Conservation (phyloP, 2,113 vertebrate genomes). For the Zosterops japonicus region DNA sequence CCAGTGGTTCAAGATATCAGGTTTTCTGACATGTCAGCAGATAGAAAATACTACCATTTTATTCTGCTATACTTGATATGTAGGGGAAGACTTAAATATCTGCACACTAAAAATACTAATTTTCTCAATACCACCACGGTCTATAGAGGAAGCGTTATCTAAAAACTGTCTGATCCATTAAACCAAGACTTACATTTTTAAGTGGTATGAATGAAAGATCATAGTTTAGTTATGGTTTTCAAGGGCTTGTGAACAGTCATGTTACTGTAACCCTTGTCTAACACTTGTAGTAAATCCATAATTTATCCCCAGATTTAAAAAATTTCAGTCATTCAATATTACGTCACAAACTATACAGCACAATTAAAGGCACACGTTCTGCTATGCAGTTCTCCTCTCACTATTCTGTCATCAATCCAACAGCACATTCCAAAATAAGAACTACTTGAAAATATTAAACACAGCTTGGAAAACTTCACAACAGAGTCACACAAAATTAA, state of each 20-base stretch:
- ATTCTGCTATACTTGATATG: background rate
- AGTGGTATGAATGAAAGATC: background rate
- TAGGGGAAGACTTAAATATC: background rate
- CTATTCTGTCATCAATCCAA: background rate
- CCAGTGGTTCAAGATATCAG: fast-evolving
- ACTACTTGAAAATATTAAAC: background rate
- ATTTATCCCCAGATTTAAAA: background rate
- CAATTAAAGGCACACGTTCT: background rate
- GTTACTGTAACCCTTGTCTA: background rate
- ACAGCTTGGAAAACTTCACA: background rate
- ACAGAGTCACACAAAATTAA: background rate
- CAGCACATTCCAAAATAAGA: background rate
- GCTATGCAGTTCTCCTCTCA: background rate
- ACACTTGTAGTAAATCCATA: background rate
- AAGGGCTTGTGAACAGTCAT: background rate
- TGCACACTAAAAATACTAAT: background rate
- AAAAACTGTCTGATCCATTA: background rate
- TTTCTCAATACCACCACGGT: background rate
- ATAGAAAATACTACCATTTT: background rate
- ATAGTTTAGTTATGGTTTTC: background rate
- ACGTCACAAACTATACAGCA: fast-evolving
- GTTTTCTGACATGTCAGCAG: background rate
- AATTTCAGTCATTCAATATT: background rate
- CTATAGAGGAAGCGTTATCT: background rate
- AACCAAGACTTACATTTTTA: background rate